These are phyloP conservation scores for Trochalopteron elliotii DNA, from an alignment of 2,113 vertebrate genomes.

Conservation along the genomic window DNA sequence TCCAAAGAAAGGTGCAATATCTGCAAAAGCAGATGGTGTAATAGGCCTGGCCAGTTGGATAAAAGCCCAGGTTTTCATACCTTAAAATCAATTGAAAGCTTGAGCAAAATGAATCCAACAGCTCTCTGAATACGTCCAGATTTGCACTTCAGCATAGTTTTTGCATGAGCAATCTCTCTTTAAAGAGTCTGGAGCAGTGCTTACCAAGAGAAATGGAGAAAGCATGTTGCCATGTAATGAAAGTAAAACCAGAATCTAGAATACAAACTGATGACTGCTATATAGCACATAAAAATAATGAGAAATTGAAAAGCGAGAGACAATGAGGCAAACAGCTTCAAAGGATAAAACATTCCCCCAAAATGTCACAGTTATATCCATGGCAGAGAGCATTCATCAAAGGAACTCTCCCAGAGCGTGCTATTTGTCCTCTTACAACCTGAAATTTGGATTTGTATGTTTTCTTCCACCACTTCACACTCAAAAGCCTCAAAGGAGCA, in stretches of 20 bases:
- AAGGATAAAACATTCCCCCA: background rate
- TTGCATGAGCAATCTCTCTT: constrained; percentile 37
- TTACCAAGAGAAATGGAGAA: constrained; percentile 48
- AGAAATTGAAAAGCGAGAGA: background rate
- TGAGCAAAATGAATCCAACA: constrained; percentile 49
- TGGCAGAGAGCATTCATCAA: background rate
- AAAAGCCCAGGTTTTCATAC: constrained; percentile 57
- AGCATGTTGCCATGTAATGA: constrained; percentile 10
- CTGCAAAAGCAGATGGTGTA: constrained; percentile 56
- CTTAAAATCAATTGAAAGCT: constrained; percentile 43
- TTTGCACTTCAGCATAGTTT: constrained; percentile 53
- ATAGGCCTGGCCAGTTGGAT: constrained; percentile 49
- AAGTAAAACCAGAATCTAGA: constrained; percentile 13
- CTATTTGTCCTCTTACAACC: background rate
- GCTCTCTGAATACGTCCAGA: constrained; percentile 23
- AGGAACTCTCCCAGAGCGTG: background rate
- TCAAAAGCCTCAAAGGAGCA: background rate
- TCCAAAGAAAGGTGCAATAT: constrained; percentile 44
- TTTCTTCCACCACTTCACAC: constrained; percentile 8
- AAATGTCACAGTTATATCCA: background rate
- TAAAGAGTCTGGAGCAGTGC: constrained; percentile 17
- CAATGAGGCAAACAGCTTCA: background rate
- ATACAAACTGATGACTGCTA: background rate
- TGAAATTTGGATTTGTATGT: background rate
- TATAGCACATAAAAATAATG: background rate